phyloP scores from a whole-genome alignment of 2,113 vertebrate species.

The Petaurus breviceps region DNA sequence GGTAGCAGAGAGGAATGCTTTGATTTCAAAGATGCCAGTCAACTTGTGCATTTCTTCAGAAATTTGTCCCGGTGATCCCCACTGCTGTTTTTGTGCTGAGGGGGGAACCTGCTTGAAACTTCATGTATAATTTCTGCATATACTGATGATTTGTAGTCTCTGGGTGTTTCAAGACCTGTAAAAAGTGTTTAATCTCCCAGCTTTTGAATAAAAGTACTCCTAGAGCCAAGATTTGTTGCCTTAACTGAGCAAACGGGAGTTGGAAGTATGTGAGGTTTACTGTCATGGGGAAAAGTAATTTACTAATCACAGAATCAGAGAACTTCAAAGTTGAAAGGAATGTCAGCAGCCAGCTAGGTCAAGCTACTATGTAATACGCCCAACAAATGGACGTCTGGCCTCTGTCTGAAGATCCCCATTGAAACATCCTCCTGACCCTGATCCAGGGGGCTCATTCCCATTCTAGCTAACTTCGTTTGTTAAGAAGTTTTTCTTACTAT shows the following conservation, averaged over 20 bases:
- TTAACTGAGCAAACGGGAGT: not conserved
- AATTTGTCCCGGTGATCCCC: constrained; percentile 72
- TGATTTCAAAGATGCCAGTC: constrained; percentile 56
- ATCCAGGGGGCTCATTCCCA: not conserved
- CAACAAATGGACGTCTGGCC: not conserved
- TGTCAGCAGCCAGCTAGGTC: not conserved
- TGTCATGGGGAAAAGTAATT: too few species aligned
- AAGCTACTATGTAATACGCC: not conserved
- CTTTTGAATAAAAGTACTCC: not conserved
- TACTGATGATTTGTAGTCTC: not conserved
- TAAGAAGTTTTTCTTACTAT: not conserved
- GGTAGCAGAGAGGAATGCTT: constrained; percentile 47
- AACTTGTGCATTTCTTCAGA: constrained; percentile 22
- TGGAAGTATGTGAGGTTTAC: not conserved
- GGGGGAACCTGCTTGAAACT: constrained; percentile 69
- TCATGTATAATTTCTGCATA: constrained; percentile 42
- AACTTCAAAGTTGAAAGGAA: not conserved
- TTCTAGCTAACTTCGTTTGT: not conserved
- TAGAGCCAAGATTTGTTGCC: not conserved
- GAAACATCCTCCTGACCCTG: not conserved
- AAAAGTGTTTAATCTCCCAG: not conserved
- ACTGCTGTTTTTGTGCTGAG: constrained; percentile 78
- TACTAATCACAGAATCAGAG: not conserved
- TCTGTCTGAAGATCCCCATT: not conserved
- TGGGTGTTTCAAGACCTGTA: not conserved